phyloP scores from a whole-genome alignment of 2,888 invertebrate genomes.

The Ochropleura plecta region DNA sequence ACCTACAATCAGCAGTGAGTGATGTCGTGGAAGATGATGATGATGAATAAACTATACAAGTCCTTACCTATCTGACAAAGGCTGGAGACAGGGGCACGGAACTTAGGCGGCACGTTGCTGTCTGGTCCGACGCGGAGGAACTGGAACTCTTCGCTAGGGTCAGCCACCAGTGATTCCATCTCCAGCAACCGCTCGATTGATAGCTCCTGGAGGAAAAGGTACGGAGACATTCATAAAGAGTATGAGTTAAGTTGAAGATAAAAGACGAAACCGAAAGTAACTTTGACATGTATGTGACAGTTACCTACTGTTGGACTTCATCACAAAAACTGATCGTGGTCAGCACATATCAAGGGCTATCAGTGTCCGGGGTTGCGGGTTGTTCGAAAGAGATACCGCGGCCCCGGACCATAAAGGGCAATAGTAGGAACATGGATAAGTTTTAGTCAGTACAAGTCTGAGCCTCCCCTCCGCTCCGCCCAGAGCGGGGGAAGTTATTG shows the following conservation, averaged over 20 bases:
- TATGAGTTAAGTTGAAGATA: not conserved
- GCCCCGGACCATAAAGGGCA: too few species aligned
- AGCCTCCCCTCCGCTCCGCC: too few species aligned
- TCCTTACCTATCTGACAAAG: constrained; percentile 88
- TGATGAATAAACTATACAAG: not conserved
- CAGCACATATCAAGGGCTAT: not conserved
- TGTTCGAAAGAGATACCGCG: too few species aligned
- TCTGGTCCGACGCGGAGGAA: constrained; percentile 90
- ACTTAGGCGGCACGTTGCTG: constrained; percentile 90
- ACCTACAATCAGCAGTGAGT: too few species aligned
- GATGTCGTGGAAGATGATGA: too few species aligned
- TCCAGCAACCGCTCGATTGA: constrained; percentile 98
- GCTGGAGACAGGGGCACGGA: constrained; percentile 88
- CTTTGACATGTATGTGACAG: too few species aligned
- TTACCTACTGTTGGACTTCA: not conserved
- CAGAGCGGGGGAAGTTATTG: too few species aligned
- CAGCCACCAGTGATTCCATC: constrained; percentile 93
- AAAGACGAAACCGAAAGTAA: not conserved
- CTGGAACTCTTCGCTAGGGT: constrained; percentile 87
- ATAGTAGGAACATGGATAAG: too few species aligned
- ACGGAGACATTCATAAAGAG: constrained; percentile 21
- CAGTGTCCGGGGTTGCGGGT: too few species aligned
- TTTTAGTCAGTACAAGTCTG: too few species aligned
- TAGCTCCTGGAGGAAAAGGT: constrained; percentile 92
- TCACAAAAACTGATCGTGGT: not conserved